Evolutionary conservation across 2,797 vertebrate species (phyloP), one percentile per base, ranked within the genome.

Genomic region (Falco naumanni): DNA sequence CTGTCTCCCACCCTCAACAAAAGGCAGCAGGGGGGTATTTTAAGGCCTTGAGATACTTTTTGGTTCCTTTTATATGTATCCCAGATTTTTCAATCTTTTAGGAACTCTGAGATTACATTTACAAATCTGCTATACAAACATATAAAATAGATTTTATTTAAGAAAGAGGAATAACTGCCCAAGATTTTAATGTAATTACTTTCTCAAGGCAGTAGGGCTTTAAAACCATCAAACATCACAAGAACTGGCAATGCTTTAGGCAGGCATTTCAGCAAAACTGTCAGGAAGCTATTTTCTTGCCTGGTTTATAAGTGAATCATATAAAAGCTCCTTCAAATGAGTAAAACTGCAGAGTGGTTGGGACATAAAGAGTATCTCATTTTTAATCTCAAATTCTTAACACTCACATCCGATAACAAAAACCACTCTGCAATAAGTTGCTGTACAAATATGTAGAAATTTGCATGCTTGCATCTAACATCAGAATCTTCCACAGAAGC

Each of bases 331-430:
- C n/a, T 85, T 83, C 60, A 83, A 66, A 34, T 34, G 31, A 80
- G 51, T 39, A 89, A 53, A 90, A 54, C 51, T 80, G 28, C 59
- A 86, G 56, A 66, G 29, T 29, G 39, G 43, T 48, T 87, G 77
- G 53, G 87, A 83, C 53, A 94, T 39, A 77, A 90, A 56, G 25
- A 29, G 26, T 56, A 63, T 61, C 50, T 91, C 69, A 48, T 19
- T 68, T 90, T 80, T 83, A 60, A 94, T 92, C 78, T 94, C 81
- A 83, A 66, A 71, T 87, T 93, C 68, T 85, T 25, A 84, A 87
- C 39, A 66, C 11, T 85, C 25, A 26, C 24, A 89, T 59, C 92
- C 95, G 87, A 83, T 93, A 91, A 91, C 22, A 80, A 83, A 95
- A 93, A 25, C 29, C 43, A 16, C 37, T 64, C 37, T 89, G 74